phyloP scores from a whole-genome alignment of 2,797 vertebrate species.

The Pseudotriccus pelzelni region DNA sequence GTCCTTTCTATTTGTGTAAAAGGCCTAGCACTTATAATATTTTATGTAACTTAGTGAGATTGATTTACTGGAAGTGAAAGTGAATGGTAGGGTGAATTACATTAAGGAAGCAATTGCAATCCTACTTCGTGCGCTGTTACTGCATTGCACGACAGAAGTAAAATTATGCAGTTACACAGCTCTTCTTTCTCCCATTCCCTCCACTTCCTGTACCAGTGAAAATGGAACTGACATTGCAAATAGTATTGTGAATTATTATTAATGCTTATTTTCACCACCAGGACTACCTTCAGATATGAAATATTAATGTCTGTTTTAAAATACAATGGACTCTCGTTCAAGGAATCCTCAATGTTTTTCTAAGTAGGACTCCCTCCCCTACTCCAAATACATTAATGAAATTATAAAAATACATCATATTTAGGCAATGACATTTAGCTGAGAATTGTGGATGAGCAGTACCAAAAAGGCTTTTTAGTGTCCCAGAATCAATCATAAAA shows the following conservation, averaged over 20 bases:
- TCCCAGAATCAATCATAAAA: background rate
- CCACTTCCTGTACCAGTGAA: background rate
- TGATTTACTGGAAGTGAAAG: background rate
- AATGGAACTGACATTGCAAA: background rate
- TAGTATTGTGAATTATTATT: background rate
- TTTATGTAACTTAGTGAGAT: background rate
- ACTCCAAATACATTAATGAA: background rate
- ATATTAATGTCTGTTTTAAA: background rate
- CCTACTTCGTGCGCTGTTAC: background rate
- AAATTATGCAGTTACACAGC: background rate
- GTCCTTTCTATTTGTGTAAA: background rate
- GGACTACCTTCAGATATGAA: background rate
- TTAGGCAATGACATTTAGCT: background rate
- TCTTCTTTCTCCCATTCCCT: background rate
- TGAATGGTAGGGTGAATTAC: background rate
- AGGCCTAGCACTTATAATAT: background rate
- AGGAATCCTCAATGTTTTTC: background rate
- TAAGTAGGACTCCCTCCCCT: background rate
- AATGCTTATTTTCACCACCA: background rate
- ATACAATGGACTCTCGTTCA: background rate
- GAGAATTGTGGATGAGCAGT: background rate
- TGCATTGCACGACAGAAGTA: background rate
- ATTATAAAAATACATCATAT: background rate
- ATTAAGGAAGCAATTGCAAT: background rate
- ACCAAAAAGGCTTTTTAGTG: background rate